These are phyloP conservation scores for Hydriomena furcata DNA, from an alignment of 2,888 invertebrate genomes.

Conservation along the genomic window DNA sequence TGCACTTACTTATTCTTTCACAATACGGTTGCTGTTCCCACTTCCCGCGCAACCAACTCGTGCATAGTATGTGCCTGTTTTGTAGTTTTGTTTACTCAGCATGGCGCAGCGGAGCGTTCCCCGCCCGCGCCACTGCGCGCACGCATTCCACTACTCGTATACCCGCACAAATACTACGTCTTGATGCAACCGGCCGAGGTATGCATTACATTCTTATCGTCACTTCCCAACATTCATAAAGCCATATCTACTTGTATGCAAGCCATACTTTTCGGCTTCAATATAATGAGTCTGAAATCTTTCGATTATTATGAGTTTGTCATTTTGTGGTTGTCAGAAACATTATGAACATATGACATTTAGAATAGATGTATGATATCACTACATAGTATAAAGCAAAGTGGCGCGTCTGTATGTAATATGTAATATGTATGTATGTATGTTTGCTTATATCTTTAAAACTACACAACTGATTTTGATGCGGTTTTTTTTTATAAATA, in stretches of 20 bases:
- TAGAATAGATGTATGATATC: too few species aligned
- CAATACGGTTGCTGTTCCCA: constrained; percentile 34
- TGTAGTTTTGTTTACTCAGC: constrained; percentile 75
- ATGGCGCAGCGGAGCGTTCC: constrained; percentile 51
- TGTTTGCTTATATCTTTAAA: too few species aligned
- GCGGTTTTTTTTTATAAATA: too few species aligned
- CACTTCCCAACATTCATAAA: constrained; percentile 30
- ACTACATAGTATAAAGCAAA: too few species aligned
- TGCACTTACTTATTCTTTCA: constrained; percentile 12
- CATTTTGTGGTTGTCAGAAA: too few species aligned
- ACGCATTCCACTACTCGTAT: constrained; percentile 59
- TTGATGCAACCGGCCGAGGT: constrained; percentile 37
- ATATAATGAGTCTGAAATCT: too few species aligned
- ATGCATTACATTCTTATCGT: constrained; percentile 38
- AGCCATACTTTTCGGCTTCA: not conserved
- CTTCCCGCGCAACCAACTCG: constrained; percentile 53
- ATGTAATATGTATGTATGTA: too few species aligned
- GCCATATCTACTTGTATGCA: constrained; percentile 5
- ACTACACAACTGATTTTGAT: too few species aligned
- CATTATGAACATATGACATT: too few species aligned
- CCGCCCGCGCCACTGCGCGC: constrained; percentile 46
- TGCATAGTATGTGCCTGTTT: constrained; percentile 54
- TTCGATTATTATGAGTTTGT: too few species aligned
- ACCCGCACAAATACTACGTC: constrained; percentile 46
- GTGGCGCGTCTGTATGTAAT: too few species aligned